Base-by-base conservation (phyloP, 1,140 invertebrate genomes). In the Drosophila kanapiae region DNA sequence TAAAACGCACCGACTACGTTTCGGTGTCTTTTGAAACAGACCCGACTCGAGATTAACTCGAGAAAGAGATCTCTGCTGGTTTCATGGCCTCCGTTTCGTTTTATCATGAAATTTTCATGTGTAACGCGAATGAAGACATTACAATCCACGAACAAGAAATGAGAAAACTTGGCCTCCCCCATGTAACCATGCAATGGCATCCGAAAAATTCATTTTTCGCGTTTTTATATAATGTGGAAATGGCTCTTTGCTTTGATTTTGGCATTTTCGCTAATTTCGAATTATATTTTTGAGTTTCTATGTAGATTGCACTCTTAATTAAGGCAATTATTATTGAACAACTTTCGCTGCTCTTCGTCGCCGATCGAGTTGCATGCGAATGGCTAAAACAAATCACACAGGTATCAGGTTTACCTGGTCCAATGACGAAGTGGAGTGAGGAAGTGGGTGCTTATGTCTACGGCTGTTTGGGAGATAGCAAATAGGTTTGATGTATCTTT, bases 151-250 rank as follows among this genome's bases (percentile, higher is more conserved):
- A 23, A 51, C 49, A 35, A 61, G n/a, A 69, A 31, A 10, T 70
- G 35, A 33, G n/a, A 71, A 70, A 71, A 71, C 43, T 71, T 71
- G 51, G 69, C 18, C 65, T 23, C 51, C 59, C 45, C 47, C 65
- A 48, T 71, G 29, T 69, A 58, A 43, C 62, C 67, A 67, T 49
- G 60, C 51, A 38, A 49, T 76, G 61, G 75, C 72, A 80, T 75
- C 63, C 60, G 48, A 85, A 85, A 75, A 70, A 47, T 85, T 70
- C 31, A 72, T 72, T 72, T 72, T 72, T 72, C 43, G 82, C 78
- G 82, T 84, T 69, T 85, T 85, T 85, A 85, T 85, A 43, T 85
- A 85, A 85, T 65, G 67, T 77, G 68, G 49, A 85, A 85, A 74
- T 85, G 45, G 31, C 54, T 82, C 78, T 62, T 43, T 18, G 51